These are phyloP conservation scores for Lateolabrax maculatus DNA, from an alignment of 2,797 vertebrate species.

Conservation along the genomic window DNA sequence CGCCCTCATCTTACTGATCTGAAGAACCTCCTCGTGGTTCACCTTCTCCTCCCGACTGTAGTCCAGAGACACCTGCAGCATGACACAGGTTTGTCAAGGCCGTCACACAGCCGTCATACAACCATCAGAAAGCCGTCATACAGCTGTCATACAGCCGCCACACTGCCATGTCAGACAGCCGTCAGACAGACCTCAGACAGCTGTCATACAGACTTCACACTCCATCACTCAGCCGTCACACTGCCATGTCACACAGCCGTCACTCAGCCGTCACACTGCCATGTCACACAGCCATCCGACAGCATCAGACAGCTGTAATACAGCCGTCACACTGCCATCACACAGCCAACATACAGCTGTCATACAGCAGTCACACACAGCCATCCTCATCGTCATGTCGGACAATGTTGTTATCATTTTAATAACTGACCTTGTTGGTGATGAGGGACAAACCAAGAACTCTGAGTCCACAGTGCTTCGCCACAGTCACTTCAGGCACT, in stretches of 20 bases:
- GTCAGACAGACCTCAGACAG: too few species aligned
- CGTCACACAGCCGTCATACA: not conserved
- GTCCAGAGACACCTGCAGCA: slow-evolving; percentile 78
- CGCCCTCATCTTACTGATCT: slow-evolving; percentile 81
- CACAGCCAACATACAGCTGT: not conserved
- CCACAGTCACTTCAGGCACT: slow-evolving; percentile 83
- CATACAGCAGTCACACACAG: not conserved
- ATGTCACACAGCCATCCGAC: not conserved
- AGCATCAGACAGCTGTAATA: not conserved
- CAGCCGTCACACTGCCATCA: not conserved
- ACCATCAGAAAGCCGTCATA: too few species aligned
- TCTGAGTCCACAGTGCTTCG: slow-evolving; percentile 81
- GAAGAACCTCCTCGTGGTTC: slow-evolving; percentile 82
- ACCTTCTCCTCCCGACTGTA: slow-evolving; percentile 83
- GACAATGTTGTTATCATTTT: not conserved
- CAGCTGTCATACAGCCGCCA: not conserved
- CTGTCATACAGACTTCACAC: too few species aligned
- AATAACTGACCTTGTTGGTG: slow-evolving; percentile 79
- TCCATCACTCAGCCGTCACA: too few species aligned
- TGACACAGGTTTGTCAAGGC: not conserved
- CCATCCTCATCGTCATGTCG: too few species aligned
- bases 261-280: not conserved
- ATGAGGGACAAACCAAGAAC: slow-evolving; percentile 84
- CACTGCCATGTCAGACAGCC: not conserved
- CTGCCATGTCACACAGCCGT: too few species aligned